Evolutionary conservation across 2,113 vertebrate species (phyloP).

Genomic region (Ondatra zibethicus): DNA sequence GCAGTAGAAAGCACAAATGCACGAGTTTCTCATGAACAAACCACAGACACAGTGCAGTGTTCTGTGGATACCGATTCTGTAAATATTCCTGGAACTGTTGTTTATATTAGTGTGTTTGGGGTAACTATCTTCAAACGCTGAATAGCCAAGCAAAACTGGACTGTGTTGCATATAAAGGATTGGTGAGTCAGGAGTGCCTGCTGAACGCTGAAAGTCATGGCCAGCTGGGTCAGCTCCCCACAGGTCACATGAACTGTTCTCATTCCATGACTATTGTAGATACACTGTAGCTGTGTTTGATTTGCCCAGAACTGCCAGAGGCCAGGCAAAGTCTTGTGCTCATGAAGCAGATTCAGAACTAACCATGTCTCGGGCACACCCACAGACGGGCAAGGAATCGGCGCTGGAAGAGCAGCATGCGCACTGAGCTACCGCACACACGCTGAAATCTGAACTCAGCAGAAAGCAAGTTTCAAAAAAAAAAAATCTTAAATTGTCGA

Average conservation of each 20-base stretch:
- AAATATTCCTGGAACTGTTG: neutral
- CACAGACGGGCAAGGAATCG: neutral
- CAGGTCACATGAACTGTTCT: neutral
- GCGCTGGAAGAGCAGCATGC: neutral
- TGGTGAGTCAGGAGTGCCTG: accelerated
- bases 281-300: neutral
- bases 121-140: neutral
- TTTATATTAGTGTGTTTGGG: neutral
- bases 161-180: neutral
- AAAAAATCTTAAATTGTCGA: neutral
- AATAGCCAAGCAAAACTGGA: neutral
- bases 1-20: neutral
- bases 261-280: neutral
- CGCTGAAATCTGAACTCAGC: neutral
- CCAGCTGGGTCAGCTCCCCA: accelerated
- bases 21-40: neutral
- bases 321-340: neutral
- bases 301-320: neutral
- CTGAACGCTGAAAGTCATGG: neutral
- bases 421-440: neutral
- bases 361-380: neutral
- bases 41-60: neutral
- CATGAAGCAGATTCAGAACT: neutral
- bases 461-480: neutral
- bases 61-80: neutral